Evolutionary conservation across 2,113 vertebrate genomes (phyloP).

Genomic region (Prinia subflava): DNA sequence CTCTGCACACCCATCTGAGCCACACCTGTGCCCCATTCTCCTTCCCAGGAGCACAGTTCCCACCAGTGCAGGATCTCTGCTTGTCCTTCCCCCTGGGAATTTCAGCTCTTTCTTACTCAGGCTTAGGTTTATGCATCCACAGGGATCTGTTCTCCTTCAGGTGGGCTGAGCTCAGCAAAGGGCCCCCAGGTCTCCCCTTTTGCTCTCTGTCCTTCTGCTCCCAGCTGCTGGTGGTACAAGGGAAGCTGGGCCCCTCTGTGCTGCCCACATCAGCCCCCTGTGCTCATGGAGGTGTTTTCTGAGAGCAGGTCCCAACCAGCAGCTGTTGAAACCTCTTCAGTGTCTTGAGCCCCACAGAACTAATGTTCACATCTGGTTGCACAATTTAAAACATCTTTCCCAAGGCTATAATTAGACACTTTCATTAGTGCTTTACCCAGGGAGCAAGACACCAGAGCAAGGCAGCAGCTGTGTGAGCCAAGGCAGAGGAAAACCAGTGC

Average conservation of each 20-base stretch:
- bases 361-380: background rate
- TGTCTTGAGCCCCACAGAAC: background rate
- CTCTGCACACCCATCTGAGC: background rate
- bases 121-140: background rate
- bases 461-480: background rate
- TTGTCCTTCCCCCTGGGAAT: background rate
- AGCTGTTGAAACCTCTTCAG: background rate
- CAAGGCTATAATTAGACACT: background rate
- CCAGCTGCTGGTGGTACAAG: rapidly evolving
- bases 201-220: background rate
- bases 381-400: background rate
- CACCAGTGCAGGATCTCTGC: background rate
- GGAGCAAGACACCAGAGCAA: background rate
- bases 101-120: background rate
- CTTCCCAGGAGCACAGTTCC: background rate
- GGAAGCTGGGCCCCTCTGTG: background rate
- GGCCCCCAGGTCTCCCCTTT: background rate
- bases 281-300: background rate
- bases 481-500: background rate
- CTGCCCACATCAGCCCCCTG: background rate
- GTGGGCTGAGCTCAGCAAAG: background rate
- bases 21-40: background rate
- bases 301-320: background rate
- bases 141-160: background rate
- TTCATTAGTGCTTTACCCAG: background rate